Evolutionary conservation across 2,797 vertebrate genomes (phyloP).

Genomic region (Cottoperca gobio): DNA sequence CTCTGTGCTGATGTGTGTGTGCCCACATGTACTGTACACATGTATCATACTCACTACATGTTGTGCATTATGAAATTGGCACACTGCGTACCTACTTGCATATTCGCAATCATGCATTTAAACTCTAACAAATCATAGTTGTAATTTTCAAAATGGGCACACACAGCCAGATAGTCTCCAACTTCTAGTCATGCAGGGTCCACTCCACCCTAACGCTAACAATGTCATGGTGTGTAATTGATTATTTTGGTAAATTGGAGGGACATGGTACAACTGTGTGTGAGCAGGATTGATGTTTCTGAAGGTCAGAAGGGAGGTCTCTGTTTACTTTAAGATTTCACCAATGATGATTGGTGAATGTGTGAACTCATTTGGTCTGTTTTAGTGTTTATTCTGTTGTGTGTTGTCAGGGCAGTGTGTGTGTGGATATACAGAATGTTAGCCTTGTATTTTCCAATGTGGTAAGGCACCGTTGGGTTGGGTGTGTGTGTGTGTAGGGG

Average conservation of each 20-base stretch:
- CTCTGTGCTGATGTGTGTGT: neutral
- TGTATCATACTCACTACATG: neutral
- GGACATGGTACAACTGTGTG: conserved; percentile 21
- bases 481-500: conserved; percentile 1
- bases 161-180: neutral
- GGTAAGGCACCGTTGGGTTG: conserved; percentile 24
- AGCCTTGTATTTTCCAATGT: conserved; percentile 23
- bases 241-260: conserved; percentile 32
- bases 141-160: neutral
- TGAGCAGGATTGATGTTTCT: conserved; percentile 36
- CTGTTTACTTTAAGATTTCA: conserved; percentile 54
- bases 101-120: neutral
- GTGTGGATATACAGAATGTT: conserved; percentile 6
- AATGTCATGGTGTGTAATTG: conserved; percentile 28
- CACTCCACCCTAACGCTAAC: conserved; percentile 36
- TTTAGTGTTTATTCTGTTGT: conserved; percentile 6
- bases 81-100: neutral
- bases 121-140: neutral
- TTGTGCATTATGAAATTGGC: conserved; percentile 11
- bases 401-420: conserved; percentile 28
- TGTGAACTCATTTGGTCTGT: conserved; percentile 47
- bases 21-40: neutral
- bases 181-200: conserved; percentile 4
- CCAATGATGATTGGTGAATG: conserved; percentile 48
- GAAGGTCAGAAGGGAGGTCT: conserved; percentile 39